phyloP scores from a whole-genome alignment of 2,113 vertebrate genomes.

The Pedetes capensis region DNA sequence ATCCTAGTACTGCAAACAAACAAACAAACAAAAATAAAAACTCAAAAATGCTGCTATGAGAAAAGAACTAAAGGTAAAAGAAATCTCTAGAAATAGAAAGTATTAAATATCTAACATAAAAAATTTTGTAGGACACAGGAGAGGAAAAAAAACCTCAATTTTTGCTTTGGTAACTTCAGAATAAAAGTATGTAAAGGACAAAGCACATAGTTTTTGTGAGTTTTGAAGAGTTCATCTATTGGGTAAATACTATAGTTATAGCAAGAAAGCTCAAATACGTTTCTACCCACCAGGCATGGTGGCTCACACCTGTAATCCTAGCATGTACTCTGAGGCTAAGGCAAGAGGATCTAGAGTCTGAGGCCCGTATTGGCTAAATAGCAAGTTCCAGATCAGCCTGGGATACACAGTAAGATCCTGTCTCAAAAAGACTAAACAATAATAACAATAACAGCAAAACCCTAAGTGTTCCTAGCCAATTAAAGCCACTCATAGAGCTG shows the following conservation, averaged over 20 bases:
- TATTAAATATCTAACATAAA: slow-evolving; percentile 31
- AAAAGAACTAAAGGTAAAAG: slow-evolving; percentile 41
- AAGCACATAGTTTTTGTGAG: neutral
- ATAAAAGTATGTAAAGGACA: slow-evolving; percentile 27
- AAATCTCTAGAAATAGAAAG: slow-evolving; percentile 24
- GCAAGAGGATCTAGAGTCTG: too few relatives aligned
- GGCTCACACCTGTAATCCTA: too few relatives aligned
- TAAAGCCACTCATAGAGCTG: slow-evolving; percentile 82
- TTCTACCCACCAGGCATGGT: too few relatives aligned
- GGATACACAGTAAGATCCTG: too few relatives aligned
- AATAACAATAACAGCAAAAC: too few relatives aligned
- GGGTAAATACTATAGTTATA: neutral
- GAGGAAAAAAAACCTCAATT: slow-evolving; percentile 21
- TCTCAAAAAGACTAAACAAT: too few relatives aligned
- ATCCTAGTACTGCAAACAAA: too few relatives aligned
- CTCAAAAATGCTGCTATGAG: too few relatives aligned
- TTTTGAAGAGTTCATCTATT: slow-evolving; percentile 10
- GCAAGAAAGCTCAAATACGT: slow-evolving; percentile 18
- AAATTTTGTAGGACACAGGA: slow-evolving; percentile 4
- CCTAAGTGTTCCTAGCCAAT: slow-evolving; percentile 29
- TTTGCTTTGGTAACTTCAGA: slow-evolving; percentile 50
- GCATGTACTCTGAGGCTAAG: too few relatives aligned
- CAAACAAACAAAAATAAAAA: too few relatives aligned
- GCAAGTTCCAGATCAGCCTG: too few relatives aligned
- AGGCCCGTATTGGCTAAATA: too few relatives aligned